A percentile compares a stretch with the other conserved stretches of the same genome.
Conservation (phyloP, 2,888 invertebrate genomes). For the Phalera bucephala region DNA sequence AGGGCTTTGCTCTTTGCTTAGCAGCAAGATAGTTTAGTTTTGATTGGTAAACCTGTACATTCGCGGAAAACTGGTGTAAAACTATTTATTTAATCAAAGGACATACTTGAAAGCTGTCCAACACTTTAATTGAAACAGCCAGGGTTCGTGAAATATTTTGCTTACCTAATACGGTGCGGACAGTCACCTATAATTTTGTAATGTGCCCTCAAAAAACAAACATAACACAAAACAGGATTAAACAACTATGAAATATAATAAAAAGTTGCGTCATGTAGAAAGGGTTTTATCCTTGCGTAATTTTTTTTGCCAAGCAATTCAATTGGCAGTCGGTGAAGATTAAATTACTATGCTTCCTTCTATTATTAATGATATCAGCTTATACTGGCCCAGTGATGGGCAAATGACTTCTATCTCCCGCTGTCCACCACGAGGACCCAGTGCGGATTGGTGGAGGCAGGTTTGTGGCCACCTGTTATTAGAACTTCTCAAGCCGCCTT, state of each 20-base stretch:
- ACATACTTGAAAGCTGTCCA: neutral
- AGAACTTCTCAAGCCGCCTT: too few relatives aligned
- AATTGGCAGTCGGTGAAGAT: conserved; percentile 23
- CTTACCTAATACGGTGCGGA: conserved; percentile 13
- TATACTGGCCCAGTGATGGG: too few relatives aligned
- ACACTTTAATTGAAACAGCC: neutral
- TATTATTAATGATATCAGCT: too few relatives aligned
- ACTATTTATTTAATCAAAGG: neutral
- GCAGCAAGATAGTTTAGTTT: too few relatives aligned
- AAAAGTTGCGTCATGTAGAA: conserved; percentile 64
- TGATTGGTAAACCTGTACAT: too few relatives aligned
- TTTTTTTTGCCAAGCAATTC: conserved; percentile 30
- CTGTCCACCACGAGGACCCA: too few relatives aligned
- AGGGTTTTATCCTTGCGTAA: conserved; percentile 60
- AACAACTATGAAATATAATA: conserved; percentile 50
- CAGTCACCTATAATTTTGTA: conserved; percentile 27
- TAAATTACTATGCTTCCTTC: conserved; percentile 33
- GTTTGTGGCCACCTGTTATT: too few relatives aligned
- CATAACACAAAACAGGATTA: conserved; percentile 31
- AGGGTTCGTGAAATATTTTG: neutral
- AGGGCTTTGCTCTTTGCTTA: too few relatives aligned
- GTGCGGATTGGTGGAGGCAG: too few relatives aligned
- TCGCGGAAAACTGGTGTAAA: too few relatives aligned
- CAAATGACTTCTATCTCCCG: too few relatives aligned
- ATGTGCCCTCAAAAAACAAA: conserved; percentile 21